These are phyloP conservation scores for Atrichornis clamosus DNA, from an alignment of 2,113 vertebrate species.

Conservation along the genomic window DNA sequence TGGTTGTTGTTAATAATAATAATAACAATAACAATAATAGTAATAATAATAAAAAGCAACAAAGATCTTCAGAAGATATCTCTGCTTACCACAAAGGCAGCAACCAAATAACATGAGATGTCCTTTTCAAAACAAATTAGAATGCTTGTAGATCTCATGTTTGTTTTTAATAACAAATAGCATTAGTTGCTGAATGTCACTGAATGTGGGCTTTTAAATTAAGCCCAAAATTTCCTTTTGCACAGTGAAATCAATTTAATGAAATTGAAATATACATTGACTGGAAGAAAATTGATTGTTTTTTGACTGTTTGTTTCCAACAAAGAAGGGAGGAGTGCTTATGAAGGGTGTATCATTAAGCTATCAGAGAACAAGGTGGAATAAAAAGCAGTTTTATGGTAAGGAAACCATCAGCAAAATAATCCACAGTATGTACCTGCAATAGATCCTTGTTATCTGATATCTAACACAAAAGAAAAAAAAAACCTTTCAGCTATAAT, in stretches of 20 bases:
- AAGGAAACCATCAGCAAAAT: neutral
- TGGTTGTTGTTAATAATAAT: conserved; percentile 21
- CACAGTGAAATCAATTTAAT: neutral
- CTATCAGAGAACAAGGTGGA: neutral
- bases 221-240: neutral
- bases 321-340: neutral
- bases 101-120: neutral
- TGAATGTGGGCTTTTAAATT: neutral
- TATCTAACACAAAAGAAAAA: neutral
- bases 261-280: neutral
- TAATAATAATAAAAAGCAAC: neutral
- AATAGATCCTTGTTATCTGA: neutral
- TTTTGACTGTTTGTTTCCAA: neutral
- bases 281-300: neutral
- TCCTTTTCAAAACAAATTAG: neutral
- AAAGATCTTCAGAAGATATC: conserved; percentile 13
- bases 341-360: neutral
- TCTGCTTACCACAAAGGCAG: neutral
- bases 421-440: neutral
- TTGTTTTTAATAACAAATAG: neutral
- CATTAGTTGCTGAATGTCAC: neutral
- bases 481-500: neutral
- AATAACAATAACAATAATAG: neutral
- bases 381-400: neutral
- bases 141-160: neutral